Percentiles rank a stretch among this genome's conserved stretches.
Evolutionary conservation across 2,888 invertebrate genomes (phyloP).

Genomic region (Scotopteryx bipunctaria): DNA sequence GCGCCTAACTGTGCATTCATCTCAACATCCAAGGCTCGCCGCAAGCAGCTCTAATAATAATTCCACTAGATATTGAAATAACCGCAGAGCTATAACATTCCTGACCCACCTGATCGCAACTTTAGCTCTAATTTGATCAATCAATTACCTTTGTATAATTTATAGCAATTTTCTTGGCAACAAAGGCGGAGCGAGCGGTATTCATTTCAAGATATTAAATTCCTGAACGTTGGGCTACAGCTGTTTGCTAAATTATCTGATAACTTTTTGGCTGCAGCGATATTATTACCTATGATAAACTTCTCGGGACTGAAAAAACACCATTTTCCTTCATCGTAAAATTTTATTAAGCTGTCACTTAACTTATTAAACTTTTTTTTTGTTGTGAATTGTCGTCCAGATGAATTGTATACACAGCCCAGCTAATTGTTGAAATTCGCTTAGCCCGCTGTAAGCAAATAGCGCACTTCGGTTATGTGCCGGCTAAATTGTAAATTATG

Average conservation of each 20-base stretch:
- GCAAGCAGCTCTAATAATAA: background rate
- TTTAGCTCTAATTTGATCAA: slow-evolving; percentile 45
- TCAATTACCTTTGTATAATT: slow-evolving; percentile 48
- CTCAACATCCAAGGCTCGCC: too few species aligned
- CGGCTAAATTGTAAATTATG: background rate
- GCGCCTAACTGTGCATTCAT: too few species aligned
- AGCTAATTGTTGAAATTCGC: background rate
- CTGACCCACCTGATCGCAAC: background rate
- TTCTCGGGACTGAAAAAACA: background rate
- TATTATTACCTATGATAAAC: background rate
- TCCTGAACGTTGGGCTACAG: slow-evolving; percentile 36
- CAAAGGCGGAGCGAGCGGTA: slow-evolving; percentile 41
- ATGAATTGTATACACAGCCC: background rate
- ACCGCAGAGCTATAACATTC: background rate
- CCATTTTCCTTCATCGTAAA: too few species aligned
- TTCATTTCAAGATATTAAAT: slow-evolving; percentile 56
- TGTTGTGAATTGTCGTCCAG: too few species aligned
- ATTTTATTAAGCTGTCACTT: too few species aligned
- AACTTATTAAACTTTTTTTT: too few species aligned
- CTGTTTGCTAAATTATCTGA: slow-evolving; percentile 20
- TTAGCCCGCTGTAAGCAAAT: background rate
- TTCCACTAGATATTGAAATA: slow-evolving; percentile 7
- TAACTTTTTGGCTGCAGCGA: slow-evolving; percentile 1
- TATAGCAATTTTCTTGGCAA: slow-evolving; percentile 52
- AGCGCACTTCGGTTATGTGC: background rate